Conservation (phyloP, 2,113 vertebrate species). For the Oryctolagus cuniculus region DNA sequence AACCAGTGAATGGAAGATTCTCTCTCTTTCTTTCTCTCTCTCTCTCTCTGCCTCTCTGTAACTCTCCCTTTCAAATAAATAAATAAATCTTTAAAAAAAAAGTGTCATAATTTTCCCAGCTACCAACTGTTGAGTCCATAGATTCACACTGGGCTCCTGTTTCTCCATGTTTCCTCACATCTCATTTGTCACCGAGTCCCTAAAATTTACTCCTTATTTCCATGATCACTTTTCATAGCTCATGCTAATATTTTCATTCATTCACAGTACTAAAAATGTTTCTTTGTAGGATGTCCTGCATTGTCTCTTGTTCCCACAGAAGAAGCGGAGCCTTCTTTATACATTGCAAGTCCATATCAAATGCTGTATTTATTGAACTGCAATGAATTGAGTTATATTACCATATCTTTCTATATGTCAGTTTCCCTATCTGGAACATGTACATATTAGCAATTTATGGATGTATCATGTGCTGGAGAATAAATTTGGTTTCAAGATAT, state of each 20-base stretch:
- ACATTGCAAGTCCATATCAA: neutral
- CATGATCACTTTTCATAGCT: neutral
- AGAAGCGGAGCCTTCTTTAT: neutral
- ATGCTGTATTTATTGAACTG: neutral
- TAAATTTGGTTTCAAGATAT: conserved; percentile 53
- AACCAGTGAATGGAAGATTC: too few relatives aligned
- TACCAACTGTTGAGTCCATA: neutral
- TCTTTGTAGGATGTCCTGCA: neutral
- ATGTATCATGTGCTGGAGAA: conserved; percentile 11
- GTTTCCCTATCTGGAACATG: conserved; percentile 12
- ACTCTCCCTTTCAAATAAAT: too few relatives aligned
- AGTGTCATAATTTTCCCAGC: neutral
- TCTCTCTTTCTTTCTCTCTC: too few relatives aligned
- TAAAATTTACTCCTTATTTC: neutral
- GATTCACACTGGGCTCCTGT: neutral
- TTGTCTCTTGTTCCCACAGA: neutral
- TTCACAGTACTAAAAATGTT: neutral
- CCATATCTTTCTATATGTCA: neutral
- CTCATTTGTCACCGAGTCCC: neutral
- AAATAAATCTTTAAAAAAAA: neutral
- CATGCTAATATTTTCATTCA: conserved; percentile 42
- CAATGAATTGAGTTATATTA: conserved; percentile 9
- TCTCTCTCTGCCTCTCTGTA: too few relatives aligned
- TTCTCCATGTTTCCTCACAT: neutral
- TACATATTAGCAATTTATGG: conserved; percentile 25